Base-by-base conservation (phyloP, 2,797 vertebrate genomes). In the Micrastur ruficollis region DNA sequence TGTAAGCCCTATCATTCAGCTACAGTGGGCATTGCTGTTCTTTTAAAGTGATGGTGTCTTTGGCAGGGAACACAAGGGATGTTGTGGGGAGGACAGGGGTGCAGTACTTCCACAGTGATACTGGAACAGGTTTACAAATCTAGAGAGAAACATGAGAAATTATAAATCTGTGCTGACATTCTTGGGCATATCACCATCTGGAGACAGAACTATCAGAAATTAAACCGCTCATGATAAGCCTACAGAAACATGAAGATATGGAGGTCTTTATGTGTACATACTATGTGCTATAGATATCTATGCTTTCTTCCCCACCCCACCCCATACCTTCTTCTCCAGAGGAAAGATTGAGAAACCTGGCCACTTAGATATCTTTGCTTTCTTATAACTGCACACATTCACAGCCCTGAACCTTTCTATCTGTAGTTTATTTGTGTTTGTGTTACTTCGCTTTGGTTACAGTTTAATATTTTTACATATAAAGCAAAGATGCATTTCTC, bases 51-150 rank as follows among this genome's bases (percentile, higher is more conserved):
- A 25, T 21, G 4, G 5, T 58, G 29, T 14, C 23, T 70, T 65
- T 65, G 11, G 4, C 11, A 53, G 12, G 25, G 5, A 81, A 34
- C 1, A 2, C 21, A 58, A 49, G 2, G 7, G 3, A 29, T 44
- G 4, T 5, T 62, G 38, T 19, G 7, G 5, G 6, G 27, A 56
- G 9, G 11, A 12, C 1, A 1, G 31, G 3, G 13, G 7, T 16
- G 5, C 18, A 56, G 9, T 23, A 31, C 11, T 68, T 68, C 50
- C 42, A 16, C 2, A 26, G 11, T 31, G 47, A 59, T 40, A 36
- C 12, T 29, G 12, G 8, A 75, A 6, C 4, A 80, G 9, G 8
- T 53, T 90, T 82, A 53, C 7, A 49, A n/a, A 38, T 70, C 65
- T 61, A 63, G 42, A 34, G 10, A 61, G 9, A 80, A 79, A 46